A percentile compares a stretch with the other conserved stretches of the same genome.
These are phyloP conservation scores for Nowickia ferox DNA, from an alignment of 2,888 invertebrate genomes.

Conservation along the genomic window DNA sequence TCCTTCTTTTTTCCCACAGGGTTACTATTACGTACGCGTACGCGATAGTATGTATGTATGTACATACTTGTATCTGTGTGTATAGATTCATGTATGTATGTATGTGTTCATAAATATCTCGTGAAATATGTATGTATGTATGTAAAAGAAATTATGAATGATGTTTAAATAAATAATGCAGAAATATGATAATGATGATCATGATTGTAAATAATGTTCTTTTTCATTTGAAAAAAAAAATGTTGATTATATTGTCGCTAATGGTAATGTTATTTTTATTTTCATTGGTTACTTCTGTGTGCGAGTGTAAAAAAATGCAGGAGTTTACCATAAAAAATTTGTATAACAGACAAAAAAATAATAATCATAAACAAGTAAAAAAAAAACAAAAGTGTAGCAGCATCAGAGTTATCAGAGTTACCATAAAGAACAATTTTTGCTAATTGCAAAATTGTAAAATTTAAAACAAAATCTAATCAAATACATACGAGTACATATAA, in stretches of 20 bases:
- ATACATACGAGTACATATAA: too few species aligned
- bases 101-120: not conserved
- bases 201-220: slow-evolving; percentile 42
- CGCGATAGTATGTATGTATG: not conserved
- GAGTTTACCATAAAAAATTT: slow-evolving; percentile 40
- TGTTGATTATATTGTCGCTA: slow-evolving; percentile 38
- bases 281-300: slow-evolving; percentile 7
- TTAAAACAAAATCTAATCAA: not conserved
- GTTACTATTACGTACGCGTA: too few species aligned
- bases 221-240: not conserved
- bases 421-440: not conserved
- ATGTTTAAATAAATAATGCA: slow-evolving; percentile 44
- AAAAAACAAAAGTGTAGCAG: slow-evolving; percentile 36
- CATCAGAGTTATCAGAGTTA: slow-evolving; percentile 33
- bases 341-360: slow-evolving; percentile 19
- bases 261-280: slow-evolving; percentile 33
- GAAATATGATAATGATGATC: slow-evolving; percentile 10
- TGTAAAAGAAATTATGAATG: slow-evolving; percentile 54
- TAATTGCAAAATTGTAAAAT: not conserved
- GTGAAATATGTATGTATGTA: slow-evolving; percentile 6
- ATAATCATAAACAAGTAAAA: slow-evolving; percentile 7
- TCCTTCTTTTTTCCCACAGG: too few species aligned
- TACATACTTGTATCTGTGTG: not conserved
- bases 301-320: not conserved
- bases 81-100: too few species aligned